phyloP scores from a whole-genome alignment of 2,113 vertebrate genomes.

The Boulengeromyrus knoepffleri region DNA sequence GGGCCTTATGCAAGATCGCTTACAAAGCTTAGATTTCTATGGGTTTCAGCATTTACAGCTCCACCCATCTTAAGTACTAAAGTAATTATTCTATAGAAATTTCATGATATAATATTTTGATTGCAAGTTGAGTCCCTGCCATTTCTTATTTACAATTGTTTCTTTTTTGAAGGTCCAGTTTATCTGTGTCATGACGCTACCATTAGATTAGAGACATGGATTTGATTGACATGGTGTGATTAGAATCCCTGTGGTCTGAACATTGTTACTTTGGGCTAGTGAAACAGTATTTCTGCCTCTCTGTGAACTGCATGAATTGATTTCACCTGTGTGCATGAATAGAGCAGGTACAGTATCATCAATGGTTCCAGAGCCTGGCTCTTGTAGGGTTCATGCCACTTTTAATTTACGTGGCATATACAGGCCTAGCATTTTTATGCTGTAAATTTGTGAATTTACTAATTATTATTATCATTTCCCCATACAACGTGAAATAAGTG shows the following conservation, averaged over 20 bases:
- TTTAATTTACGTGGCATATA: background rate
- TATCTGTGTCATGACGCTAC: background rate
- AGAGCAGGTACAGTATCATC: background rate
- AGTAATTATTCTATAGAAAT: background rate
- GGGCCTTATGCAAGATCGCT: background rate
- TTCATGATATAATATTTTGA: background rate
- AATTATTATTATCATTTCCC: background rate
- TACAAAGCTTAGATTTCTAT: background rate
- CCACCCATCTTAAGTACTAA: background rate
- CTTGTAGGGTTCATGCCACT: background rate
- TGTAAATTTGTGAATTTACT: background rate
- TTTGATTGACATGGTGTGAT: background rate
- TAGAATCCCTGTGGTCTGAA: background rate
- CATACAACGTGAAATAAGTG: background rate
- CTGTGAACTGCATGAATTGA: background rate
- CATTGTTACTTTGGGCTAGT: background rate
- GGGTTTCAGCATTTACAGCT: background rate
- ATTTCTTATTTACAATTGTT: background rate
- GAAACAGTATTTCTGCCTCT: background rate
- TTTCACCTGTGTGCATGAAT: background rate
- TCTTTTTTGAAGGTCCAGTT: background rate
- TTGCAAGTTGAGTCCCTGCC: background rate
- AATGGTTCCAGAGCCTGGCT: background rate
- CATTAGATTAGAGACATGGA: background rate
- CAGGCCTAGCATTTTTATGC: background rate